Conservation (phyloP, 2,888 invertebrate genomes). For the Catocala nupta region DNA sequence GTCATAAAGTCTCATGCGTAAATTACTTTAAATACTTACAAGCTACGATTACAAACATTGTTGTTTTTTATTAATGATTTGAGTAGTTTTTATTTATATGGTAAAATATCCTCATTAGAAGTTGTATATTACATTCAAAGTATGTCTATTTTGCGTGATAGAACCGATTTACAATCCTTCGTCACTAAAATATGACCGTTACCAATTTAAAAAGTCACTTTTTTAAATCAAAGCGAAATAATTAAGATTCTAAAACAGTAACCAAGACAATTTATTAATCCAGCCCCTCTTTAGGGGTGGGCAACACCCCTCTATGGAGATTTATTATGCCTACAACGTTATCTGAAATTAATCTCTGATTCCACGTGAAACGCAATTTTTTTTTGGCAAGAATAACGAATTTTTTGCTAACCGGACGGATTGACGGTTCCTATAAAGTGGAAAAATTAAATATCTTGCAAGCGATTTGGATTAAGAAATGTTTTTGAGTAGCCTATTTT, state of each 20-base stretch:
- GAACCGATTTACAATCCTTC: constrained; percentile 31
- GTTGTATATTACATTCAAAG: too few species aligned
- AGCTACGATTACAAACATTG: too few species aligned
- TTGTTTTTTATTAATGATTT: too few species aligned
- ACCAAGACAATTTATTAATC: constrained; percentile 58
- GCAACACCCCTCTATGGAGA: constrained; percentile 35
- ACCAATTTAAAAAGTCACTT: constrained; percentile 26
- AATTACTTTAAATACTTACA: too few species aligned
- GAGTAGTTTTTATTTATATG: too few species aligned
- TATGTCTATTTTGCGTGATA: constrained; percentile 27
- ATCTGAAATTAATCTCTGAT: constrained; percentile 61
- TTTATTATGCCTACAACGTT: constrained; percentile 53
- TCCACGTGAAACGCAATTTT: constrained; percentile 42
- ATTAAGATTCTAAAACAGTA: constrained; percentile 54
- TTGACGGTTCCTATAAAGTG: not conserved
- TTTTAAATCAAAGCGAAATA: constrained; percentile 35
- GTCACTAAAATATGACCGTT: constrained; percentile 26
- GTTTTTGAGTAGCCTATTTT: constrained; percentile 3
- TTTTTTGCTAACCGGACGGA: not conserved
- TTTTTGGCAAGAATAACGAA: constrained; percentile 25
- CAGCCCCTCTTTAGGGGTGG: constrained; percentile 26
- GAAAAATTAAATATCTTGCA: constrained; percentile 3
- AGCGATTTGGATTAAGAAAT: constrained; percentile 1
- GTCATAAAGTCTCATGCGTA: too few species aligned
- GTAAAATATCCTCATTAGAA: too few species aligned